Evolutionary conservation across 2,113 vertebrate genomes (phyloP).

Genomic region (Monopterus albus): DNA sequence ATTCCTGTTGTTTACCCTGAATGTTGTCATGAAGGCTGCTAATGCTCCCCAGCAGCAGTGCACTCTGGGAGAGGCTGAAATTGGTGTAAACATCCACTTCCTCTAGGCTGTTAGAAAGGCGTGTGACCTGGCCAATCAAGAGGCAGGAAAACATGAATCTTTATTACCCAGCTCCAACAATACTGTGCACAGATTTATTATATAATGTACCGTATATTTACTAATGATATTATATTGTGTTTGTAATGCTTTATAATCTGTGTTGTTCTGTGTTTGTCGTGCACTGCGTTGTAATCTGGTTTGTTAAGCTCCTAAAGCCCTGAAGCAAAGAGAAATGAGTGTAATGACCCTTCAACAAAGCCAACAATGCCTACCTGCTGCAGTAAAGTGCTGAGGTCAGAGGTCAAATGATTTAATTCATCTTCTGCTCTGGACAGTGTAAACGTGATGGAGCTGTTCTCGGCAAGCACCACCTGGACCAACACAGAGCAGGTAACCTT

Average conservation of each 20-base stretch:
- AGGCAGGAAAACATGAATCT: conserved; percentile 3
- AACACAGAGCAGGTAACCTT: background rate
- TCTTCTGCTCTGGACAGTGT: conserved; percentile 35
- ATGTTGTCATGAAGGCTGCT: conserved; percentile 76
- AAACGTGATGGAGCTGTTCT: background rate
- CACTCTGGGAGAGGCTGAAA: conserved; percentile 75
- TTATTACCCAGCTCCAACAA: background rate
- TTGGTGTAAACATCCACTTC: conserved; percentile 71
- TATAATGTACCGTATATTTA: background rate
- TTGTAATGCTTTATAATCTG: no score
- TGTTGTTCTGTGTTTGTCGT: no score
- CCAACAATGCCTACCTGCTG: conserved; percentile 45
- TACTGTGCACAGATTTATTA: no score
- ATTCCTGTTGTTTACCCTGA: conserved; percentile 78
- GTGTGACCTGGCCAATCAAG: conserved; percentile 76
- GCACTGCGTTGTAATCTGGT: no score
- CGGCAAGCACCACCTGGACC: conserved; percentile 18
- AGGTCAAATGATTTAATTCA: conserved; percentile 13
- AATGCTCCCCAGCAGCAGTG: conserved; percentile 78
- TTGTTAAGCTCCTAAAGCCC: no score
- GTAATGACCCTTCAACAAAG: background rate
- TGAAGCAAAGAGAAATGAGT: background rate
- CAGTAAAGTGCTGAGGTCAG: conserved; percentile 42
- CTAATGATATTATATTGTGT: no score
- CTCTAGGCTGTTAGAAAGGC: conserved; percentile 64